phyloP scores from a whole-genome alignment of 2,888 invertebrate species.

The Dorcus hopei region DNA sequence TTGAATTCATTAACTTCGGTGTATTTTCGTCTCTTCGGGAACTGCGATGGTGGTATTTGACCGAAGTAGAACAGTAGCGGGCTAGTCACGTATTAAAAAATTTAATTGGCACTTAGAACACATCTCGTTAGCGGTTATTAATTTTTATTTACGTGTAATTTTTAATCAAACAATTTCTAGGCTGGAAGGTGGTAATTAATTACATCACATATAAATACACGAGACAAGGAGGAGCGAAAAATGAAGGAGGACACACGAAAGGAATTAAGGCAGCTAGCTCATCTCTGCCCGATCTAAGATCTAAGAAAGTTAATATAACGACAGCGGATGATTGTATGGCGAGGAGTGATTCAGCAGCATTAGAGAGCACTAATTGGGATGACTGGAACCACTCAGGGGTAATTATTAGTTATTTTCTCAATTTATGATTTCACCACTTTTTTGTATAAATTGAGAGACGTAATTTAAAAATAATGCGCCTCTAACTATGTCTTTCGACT shows the following conservation, averaged over 20 bases:
- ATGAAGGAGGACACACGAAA: background rate
- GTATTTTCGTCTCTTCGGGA: too few species aligned
- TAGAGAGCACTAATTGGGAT: conserved; percentile 38
- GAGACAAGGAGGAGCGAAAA: background rate
- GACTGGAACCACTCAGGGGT: conserved; percentile 35
- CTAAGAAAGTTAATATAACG: conserved; percentile 11
- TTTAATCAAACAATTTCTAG: too few species aligned
- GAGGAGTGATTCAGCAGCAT: conserved; percentile 38
- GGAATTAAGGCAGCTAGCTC: background rate
- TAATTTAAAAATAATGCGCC: conserved; percentile 19
- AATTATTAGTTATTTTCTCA: conserved; percentile 40
- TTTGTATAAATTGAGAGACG: conserved; percentile 18
- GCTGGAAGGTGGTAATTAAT: background rate
- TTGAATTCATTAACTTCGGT: too few species aligned
- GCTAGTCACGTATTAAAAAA: too few species aligned
- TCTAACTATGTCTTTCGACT: conserved; percentile 10
- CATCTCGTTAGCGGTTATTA: too few species aligned
- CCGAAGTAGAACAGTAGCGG: too few species aligned
- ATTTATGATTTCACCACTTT: conserved; percentile 38
- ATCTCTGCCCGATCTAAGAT: conserved; percentile 8
- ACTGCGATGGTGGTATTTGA: too few species aligned
- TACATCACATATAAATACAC: background rate
- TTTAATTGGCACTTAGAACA: too few species aligned
- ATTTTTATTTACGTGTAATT: too few species aligned
- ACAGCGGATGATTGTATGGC: conserved; percentile 23